Percentiles rank a stretch among this genome's conserved stretches.
Conservation (phyloP, 2,888 invertebrate genomes). For the Pteria penguin region DNA sequence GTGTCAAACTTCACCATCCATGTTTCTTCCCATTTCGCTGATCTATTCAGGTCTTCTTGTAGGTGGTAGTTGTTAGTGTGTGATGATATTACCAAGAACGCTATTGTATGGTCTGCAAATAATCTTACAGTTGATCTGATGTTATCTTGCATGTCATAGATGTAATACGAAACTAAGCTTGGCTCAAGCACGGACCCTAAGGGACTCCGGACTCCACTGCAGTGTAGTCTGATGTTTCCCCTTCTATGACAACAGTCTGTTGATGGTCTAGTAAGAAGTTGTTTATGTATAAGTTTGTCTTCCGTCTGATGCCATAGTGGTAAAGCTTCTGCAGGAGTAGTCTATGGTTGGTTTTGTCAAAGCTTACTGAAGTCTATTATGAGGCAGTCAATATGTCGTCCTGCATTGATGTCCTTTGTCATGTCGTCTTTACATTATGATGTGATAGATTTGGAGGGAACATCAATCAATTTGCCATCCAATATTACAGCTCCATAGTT, state of each 20-base stretch:
- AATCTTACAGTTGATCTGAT: conserved; percentile 3
- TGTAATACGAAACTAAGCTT: too few species aligned
- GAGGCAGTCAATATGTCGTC: conserved; percentile 32
- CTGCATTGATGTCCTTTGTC: not conserved
- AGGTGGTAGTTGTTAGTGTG: too few species aligned
- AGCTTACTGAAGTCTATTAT: conserved; percentile 41
- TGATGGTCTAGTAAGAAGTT: conserved; percentile 6
- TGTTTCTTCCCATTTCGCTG: conserved; percentile 14
- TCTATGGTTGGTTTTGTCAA: conserved; percentile 34
- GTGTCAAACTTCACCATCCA: conserved; percentile 32
- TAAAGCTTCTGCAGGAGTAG: too few species aligned
- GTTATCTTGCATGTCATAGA: not conserved
- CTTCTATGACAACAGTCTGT: conserved; percentile 9
- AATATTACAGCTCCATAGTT: too few species aligned
- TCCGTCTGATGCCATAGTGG: conserved; percentile 20
- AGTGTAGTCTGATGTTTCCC: conserved; percentile 9
- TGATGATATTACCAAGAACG: too few species aligned
- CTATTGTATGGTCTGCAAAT: conserved; percentile 27
- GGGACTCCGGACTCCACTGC: conserved; percentile 8
- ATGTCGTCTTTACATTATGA: too few species aligned
- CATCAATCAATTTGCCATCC: too few species aligned
- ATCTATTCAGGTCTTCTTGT: conserved; percentile 13
- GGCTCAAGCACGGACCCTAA: not conserved
- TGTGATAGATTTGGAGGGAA: too few species aligned
- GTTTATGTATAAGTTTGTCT: conserved; percentile 20